A percentile compares a stretch with the other conserved stretches of the same genome.
Evolutionary conservation across 2,888 invertebrate species (phyloP).

Genomic region (Andrena bucephala): DNA sequence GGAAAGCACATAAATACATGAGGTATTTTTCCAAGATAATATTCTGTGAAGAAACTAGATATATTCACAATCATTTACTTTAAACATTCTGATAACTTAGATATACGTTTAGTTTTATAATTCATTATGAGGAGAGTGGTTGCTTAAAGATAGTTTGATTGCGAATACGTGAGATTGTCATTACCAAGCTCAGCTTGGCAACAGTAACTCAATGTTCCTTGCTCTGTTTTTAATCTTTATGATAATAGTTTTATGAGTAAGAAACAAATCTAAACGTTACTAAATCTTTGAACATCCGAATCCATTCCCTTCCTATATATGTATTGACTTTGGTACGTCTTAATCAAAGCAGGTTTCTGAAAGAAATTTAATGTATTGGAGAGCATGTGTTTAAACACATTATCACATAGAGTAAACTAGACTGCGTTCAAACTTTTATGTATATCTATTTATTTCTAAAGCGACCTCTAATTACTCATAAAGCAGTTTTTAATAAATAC

Average conservation of each 20-base stretch:
- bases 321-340: conserved; percentile 54
- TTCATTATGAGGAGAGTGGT: conserved; percentile 21
- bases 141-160: conserved; percentile 45
- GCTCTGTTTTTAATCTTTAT: conserved; percentile 29
- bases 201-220: conserved; percentile 40
- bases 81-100: conserved; percentile 24
- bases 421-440: conserved; percentile 37
- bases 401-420: conserved; percentile 33
- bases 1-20: conserved; percentile 28
- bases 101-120: conserved; percentile 21
- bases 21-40: conserved; percentile 44
- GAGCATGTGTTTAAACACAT: conserved; percentile 48
- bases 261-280: conserved; percentile 42
- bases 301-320: conserved; percentile 41
- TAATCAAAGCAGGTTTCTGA: conserved; percentile 70
- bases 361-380: conserved; percentile 60
- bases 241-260: conserved; percentile 22
- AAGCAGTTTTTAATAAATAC: conserved; percentile 40
- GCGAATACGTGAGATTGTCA: conserved; percentile 58
- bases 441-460: conserved; percentile 31
- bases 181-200: conserved; percentile 34
- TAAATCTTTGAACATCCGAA: conserved; percentile 38
- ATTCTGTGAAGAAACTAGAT: conserved; percentile 54
- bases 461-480: conserved; percentile 25
- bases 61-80: conserved; percentile 59